These are phyloP conservation scores for Picathartes gymnocephalus DNA, from an alignment of 2,113 vertebrate genomes.

Conservation along the genomic window DNA sequence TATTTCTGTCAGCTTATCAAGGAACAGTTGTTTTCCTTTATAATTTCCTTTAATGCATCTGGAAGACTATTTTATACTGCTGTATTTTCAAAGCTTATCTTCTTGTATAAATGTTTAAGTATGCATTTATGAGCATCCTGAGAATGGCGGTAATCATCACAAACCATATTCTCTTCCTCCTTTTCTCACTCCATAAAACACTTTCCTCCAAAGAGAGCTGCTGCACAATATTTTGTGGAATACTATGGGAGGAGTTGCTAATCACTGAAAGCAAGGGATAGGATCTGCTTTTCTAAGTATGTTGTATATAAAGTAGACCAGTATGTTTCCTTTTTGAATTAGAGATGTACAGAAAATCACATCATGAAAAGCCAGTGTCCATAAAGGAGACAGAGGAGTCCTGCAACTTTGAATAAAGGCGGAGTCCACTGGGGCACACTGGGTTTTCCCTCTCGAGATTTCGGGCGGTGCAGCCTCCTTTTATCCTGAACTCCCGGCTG, in stretches of 20 bases:
- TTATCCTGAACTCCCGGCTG: rapidly evolving
- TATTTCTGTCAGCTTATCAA: neutral
- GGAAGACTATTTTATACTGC: neutral
- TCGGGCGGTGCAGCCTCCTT: rapidly evolving
- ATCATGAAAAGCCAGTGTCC: neutral
- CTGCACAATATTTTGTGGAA: neutral
- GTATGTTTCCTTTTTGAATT: neutral
- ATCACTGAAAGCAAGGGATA: neutral
- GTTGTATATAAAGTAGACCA: neutral
- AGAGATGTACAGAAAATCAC: neutral
- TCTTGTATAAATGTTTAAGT: neutral
- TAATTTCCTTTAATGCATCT: neutral
- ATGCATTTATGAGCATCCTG: neutral
- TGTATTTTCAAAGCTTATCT: neutral
- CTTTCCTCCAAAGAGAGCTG: neutral
- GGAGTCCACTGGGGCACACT: rapidly evolving
- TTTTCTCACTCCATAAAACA: neutral
- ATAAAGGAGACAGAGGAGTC: neutral
- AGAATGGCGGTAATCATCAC: neutral
- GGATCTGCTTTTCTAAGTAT: neutral
- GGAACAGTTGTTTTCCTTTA: neutral
- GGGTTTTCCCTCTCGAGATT: neutral
- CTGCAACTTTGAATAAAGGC: neutral
- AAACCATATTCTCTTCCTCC: neutral
- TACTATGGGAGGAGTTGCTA: neutral